Evolutionary conservation across 2,888 invertebrate species (phyloP).

Genomic region (Molorchus minor): DNA sequence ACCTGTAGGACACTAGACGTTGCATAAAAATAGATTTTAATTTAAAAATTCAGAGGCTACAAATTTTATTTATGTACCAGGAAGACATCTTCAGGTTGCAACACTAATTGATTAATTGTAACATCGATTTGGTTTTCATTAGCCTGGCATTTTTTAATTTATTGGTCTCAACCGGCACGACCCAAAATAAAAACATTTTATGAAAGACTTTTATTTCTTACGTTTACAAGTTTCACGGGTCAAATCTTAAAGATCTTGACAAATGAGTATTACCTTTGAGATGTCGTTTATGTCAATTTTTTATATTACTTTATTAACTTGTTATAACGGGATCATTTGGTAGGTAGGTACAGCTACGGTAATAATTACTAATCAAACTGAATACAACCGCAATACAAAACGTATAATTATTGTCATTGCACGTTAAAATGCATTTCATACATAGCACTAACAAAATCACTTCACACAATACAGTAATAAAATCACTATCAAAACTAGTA

Average conservation of each 20-base stretch:
- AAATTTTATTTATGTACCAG: slow-evolving; percentile 2
- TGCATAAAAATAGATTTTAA: slow-evolving; percentile 19
- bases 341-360: no score
- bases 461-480: slow-evolving; percentile 15
- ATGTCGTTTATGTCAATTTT: not conserved
- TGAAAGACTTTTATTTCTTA: not conserved
- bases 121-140: not conserved
- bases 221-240: not conserved
- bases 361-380: no score
- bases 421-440: not conserved
- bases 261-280: not conserved
- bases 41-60: slow-evolving; percentile 6
- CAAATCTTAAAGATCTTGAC: not conserved
- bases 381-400: not conserved
- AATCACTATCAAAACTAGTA: no score
- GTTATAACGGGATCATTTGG: not conserved
- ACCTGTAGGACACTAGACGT: not conserved
- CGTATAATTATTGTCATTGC: not conserved
- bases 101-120: slow-evolving; percentile 3
- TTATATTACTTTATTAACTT: not conserved
- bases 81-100: not conserved
- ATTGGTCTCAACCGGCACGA: not conserved
- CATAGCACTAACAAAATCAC: no score
- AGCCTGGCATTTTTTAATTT: not conserved
- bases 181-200: not conserved